Evolutionary conservation across 2,797 vertebrate species (phyloP).

Genomic region (Benthosema pterotum): DNA sequence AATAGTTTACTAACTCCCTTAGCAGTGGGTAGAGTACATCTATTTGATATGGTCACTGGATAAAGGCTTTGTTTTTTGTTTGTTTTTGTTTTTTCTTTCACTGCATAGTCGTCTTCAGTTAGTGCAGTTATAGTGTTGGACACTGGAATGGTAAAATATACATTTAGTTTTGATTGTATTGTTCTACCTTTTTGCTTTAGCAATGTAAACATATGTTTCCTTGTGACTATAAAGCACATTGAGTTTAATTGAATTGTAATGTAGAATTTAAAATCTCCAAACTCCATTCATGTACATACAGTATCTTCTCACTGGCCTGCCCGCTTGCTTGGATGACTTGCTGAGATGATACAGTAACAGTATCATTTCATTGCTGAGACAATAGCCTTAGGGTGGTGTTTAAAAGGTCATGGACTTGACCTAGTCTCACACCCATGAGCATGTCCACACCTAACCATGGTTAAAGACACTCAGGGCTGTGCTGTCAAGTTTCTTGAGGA

Average conservation of each 20-base stretch:
- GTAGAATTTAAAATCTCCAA: not conserved
- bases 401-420: conserved; percentile 38
- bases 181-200: too few relatives aligned
- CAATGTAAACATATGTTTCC: too few relatives aligned
- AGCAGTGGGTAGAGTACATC: not conserved
- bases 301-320: not conserved
- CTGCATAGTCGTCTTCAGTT: too few relatives aligned
- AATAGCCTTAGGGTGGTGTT: conserved; percentile 44
- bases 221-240: too few relatives aligned
- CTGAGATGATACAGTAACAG: conserved; percentile 30
- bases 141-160: too few relatives aligned
- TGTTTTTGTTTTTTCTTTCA: too few relatives aligned
- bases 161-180: too few relatives aligned
- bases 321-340: not conserved
- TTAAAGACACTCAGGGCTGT: too few relatives aligned
- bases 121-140: too few relatives aligned
- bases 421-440: conserved; percentile 42
- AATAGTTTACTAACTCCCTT: not conserved
- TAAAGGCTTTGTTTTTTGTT: too few relatives aligned
- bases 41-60: too few relatives aligned
- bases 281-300: not conserved
- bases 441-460: conserved; percentile 33
- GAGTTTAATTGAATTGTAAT: not conserved
- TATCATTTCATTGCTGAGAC: conserved; percentile 19
- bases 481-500: not conserved